Conservation (phyloP, 2,797 vertebrate species). For the Pangasius sanitwongsei region DNA sequence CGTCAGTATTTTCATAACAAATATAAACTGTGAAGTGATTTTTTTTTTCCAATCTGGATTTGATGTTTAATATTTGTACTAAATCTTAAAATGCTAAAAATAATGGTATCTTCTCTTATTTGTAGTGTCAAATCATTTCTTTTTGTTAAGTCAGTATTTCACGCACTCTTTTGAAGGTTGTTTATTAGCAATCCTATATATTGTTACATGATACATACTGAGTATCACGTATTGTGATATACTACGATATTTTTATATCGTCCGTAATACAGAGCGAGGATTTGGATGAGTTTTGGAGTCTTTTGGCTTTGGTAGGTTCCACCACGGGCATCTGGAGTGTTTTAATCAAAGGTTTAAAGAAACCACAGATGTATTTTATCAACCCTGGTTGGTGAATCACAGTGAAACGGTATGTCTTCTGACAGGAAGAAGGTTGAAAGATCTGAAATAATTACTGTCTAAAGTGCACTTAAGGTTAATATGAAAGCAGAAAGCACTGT, state of each 20-base stretch:
- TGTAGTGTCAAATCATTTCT: not conserved
- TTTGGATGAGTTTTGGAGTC: not conserved
- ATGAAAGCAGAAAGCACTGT: not conserved
- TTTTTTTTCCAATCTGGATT: too few relatives aligned
- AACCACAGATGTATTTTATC: constrained; percentile 15
- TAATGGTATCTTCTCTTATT: not conserved
- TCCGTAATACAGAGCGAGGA: not conserved
- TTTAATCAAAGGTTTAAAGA: not conserved
- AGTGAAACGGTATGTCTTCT: not conserved
- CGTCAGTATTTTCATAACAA: not conserved
- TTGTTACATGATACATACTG: not conserved
- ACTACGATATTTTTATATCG: not conserved
- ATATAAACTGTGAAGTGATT: not conserved
- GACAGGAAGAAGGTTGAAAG: constrained; percentile 12
- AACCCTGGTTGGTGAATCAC: not conserved
- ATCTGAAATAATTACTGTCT: not conserved
- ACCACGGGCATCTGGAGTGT: constrained; percentile 17
- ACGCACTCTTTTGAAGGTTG: not conserved
- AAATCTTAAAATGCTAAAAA: not conserved
- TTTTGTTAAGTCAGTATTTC: not conserved
- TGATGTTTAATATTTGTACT: not conserved
- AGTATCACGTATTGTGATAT: not conserved
- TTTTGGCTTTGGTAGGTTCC: not conserved
- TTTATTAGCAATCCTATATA: not conserved
- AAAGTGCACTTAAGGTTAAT: constrained; percentile 10